Base-by-base conservation (phyloP, 2,888 invertebrate species). In the Aporophyla nigra region DNA sequence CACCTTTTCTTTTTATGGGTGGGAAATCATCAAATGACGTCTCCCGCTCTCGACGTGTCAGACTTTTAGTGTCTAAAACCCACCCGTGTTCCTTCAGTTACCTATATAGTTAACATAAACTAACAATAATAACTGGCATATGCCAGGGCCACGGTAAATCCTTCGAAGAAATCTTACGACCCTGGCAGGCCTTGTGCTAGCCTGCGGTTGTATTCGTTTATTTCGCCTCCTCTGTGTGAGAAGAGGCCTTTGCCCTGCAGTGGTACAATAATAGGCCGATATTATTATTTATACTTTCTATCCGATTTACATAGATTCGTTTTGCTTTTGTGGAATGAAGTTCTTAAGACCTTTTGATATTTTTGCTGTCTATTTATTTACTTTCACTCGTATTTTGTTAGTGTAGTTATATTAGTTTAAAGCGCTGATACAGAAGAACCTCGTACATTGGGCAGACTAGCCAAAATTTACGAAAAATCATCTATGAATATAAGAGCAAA, bases 261-360 rank as follows among this genome's bases (percentile, higher is more conserved):
- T 16, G 16, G 10, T 2, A n/a, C 33, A 54, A 10, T 56, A 67
- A 56, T 40, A 58, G 33, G 19, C 56, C n/a, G 56, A 0, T n/a
- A 40, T 33, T 67, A n/a, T 56, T 40, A 58, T 58, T 67, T 67
- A 40, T 4, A 70, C 86, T 86, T 87, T 86, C 86, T 85, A 78
- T 56, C 66, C 66, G 58, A 78, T 85, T 77, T 87, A 69, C 80
- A 78, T 78, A 78, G 51, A 78, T 78, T 85, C 74, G 74, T 71
- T 78, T 74, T 82, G 83, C 74, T 74, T n/a, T 82, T 76, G 40
- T 59, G 40, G 40, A 73, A 73, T 80, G 21, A 61, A 71, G 59
- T 53, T 71, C 59, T 71, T 65, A 33, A 51, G n/a, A 73, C 59
- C 63, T 84, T 80, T 71, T 76, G 46, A 66, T 69, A 54, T 69